Evolutionary conservation across 2,888 invertebrate genomes (phyloP).

Genomic region (Creontiades dilutus): DNA sequence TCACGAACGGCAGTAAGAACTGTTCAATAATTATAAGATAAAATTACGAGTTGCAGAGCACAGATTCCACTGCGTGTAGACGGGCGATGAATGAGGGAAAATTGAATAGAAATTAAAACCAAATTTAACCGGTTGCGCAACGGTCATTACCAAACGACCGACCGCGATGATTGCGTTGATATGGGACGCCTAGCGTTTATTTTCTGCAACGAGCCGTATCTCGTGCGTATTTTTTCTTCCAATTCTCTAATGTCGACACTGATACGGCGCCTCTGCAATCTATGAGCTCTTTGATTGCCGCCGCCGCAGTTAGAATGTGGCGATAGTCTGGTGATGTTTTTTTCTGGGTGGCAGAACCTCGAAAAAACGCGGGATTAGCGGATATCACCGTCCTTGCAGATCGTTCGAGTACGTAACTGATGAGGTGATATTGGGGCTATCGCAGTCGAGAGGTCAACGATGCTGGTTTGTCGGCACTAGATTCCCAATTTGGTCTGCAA

Average conservation of each 20-base stretch:
- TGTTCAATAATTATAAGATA: background rate
- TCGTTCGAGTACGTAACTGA: conserved; percentile 35
- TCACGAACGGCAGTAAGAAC: no score
- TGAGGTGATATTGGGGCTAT: conserved; percentile 1
- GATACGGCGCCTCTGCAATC: background rate
- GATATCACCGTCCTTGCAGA: conserved; percentile 4
- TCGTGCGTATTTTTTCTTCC: conserved; percentile 5
- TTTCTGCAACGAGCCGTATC: conserved; percentile 30
- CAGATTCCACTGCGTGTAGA: background rate
- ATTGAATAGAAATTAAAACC: background rate
- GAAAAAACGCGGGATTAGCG: background rate
- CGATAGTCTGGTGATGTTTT: background rate
- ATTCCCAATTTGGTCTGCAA: background rate
- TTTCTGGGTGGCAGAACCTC: background rate
- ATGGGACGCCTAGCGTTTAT: background rate
- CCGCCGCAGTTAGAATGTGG: background rate
- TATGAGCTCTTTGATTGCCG: background rate
- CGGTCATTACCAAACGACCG: background rate
- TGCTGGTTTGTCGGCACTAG: conserved; percentile 30
- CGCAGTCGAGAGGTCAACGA: background rate
- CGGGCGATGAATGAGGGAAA: background rate
- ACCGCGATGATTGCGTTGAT: background rate
- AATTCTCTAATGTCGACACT: background rate
- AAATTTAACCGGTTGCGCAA: background rate
- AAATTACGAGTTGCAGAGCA: background rate